phyloP scores from a whole-genome alignment of 37 sponge, comb jelly and placozoan species.

The Petrosia ficiformis region DNA sequence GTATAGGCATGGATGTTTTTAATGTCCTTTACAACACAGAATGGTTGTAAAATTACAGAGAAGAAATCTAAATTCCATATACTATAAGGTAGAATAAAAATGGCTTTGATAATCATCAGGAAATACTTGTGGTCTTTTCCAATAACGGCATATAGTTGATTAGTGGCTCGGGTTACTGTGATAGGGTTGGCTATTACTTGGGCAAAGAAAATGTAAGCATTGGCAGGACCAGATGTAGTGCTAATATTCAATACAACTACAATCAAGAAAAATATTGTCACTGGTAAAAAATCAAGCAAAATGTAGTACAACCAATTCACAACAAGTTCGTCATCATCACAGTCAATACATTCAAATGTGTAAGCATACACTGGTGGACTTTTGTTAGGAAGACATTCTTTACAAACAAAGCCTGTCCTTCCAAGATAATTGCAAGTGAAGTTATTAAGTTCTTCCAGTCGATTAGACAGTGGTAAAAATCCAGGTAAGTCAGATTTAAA shows the following conservation, averaged over 20 bases:
- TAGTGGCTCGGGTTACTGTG: background rate
- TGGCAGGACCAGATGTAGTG: constrained; percentile 13
- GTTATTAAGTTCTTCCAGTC: background rate
- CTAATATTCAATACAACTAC: constrained; percentile 25
- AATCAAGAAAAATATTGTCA: constrained; percentile 2
- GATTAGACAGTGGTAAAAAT: background rate
- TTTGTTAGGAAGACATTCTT: constrained; percentile 3
- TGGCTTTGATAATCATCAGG: background rate
- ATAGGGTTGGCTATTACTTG: constrained; percentile 3
- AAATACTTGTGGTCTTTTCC: too few species aligned
- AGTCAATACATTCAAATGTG: background rate
- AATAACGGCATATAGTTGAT: too few species aligned
- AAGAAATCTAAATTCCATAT: constrained; percentile 32
- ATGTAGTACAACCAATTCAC: constrained; percentile 15
- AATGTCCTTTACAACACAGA: constrained; percentile 18
- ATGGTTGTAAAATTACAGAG: background rate
- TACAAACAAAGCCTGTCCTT: constrained; percentile 9
- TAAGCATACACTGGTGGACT: background rate
- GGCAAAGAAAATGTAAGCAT: constrained; percentile 20
- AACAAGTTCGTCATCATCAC: background rate
- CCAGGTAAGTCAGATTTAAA: background rate
- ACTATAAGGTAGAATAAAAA: constrained; percentile 5
- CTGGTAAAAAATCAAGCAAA: constrained; percentile 6
- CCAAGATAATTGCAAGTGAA: background rate
- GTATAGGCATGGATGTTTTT: background rate